phyloP scores from a whole-genome alignment of 1,140 invertebrate species.

The Trigoniulus corallinus region DNA sequence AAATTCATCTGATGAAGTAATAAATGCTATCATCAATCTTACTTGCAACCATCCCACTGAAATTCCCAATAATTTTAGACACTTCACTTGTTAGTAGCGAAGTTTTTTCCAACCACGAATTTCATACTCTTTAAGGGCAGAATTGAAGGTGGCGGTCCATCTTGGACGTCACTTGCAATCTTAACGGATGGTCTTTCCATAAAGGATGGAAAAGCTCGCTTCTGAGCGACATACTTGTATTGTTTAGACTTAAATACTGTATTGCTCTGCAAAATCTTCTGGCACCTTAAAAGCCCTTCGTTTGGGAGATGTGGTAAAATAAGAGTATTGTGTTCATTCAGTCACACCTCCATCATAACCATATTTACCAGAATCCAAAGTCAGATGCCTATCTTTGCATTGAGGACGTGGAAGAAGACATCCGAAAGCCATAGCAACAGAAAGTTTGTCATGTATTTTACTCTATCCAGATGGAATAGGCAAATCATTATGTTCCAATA shows the following conservation, averaged over 20 bases:
- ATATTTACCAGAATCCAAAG: constrained; percentile 66
- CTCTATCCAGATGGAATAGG: constrained; percentile 42
- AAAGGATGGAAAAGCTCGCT: constrained; percentile 34
- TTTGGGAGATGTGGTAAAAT: constrained; percentile 50
- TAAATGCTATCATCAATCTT: constrained; percentile 53
- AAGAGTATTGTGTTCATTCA: constrained; percentile 80
- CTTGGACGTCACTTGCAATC: constrained; percentile 44
- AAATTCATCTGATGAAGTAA: constrained; percentile 51
- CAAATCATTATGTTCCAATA: no score
- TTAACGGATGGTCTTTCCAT: constrained; percentile 6
- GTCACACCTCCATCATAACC: constrained; percentile 60
- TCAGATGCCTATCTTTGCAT: constrained; percentile 59
- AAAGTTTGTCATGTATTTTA: constrained; percentile 51
- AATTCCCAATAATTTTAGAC: no score
- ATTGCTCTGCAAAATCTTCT: constrained; percentile 37
- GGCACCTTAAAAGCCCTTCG: constrained; percentile 57
- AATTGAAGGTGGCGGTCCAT: no score
- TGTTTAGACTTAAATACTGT: constrained; percentile 41
- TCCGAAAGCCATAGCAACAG: constrained; percentile 79
- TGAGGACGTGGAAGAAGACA: constrained; percentile 54
- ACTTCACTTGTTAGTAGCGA: no score
- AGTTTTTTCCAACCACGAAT: no score
- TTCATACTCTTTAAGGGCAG: no score
- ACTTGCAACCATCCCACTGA: constrained; percentile 42
- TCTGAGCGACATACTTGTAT: constrained; percentile 46